These are phyloP conservation scores for Cataglyphis altisquamis DNA, from an alignment of 2,888 invertebrate genomes.

Conservation along the genomic window DNA sequence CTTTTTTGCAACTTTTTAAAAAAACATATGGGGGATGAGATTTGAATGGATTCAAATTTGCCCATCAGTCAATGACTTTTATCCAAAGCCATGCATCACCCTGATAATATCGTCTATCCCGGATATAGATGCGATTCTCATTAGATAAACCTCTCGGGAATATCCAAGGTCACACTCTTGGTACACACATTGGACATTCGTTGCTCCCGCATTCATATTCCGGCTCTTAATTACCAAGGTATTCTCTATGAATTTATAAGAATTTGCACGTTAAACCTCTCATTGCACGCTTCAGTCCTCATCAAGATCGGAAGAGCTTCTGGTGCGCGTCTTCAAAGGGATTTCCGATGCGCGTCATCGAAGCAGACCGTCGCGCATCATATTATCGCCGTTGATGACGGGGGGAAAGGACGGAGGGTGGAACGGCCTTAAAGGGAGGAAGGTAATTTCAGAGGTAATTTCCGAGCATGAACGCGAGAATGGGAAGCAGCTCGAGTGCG, in stretches of 20 bases:
- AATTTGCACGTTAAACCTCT: constrained; percentile 50
- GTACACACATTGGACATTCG: not conserved
- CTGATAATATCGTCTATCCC: not conserved
- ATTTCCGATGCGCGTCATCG: constrained; percentile 52
- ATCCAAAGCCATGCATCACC: too few species aligned
- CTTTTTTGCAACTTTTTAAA: too few species aligned
- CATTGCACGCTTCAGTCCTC: constrained; percentile 51
- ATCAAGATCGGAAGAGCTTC: constrained; percentile 54
- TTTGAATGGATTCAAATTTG: too few species aligned
- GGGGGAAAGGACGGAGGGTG: not conserved
- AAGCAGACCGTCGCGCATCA: constrained; percentile 53
- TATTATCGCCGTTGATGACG: constrained; percentile 41
- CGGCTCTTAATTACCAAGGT: constrained; percentile 27
- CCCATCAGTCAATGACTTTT: too few species aligned
- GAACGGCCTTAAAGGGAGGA: constrained; percentile 47
- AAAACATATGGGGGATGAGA: too few species aligned
- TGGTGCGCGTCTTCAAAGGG: constrained; percentile 46
- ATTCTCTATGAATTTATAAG: constrained; percentile 47
- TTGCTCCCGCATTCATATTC: not conserved
- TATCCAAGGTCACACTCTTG: not conserved
- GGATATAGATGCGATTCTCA: not conserved
- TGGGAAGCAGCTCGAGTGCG: constrained; percentile 71
- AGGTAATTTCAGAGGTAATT: constrained; percentile 67
- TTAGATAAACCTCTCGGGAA: not conserved
- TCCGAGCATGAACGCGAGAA: constrained; percentile 66